phyloP scores from a whole-genome alignment of 2,797 vertebrate species.

The Sphenodon punctatus region DNA sequence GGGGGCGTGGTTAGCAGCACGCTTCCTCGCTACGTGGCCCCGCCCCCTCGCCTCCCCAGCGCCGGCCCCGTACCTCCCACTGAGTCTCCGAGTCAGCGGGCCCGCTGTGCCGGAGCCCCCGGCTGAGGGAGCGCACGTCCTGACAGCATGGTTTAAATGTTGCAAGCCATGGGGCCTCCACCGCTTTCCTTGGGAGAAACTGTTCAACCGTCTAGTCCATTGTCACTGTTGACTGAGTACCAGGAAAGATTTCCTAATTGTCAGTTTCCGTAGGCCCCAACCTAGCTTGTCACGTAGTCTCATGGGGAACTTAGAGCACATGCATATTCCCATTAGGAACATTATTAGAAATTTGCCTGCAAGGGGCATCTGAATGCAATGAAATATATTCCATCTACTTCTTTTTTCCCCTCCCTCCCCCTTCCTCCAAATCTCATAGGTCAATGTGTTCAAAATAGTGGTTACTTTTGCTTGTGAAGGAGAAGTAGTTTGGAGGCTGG shows the following conservation, averaged over 20 bases:
- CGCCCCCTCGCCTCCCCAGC: no score
- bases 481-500: not conserved
- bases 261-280: not conserved
- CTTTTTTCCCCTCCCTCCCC: not conserved
- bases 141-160: no score
- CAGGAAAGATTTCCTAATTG: not conserved
- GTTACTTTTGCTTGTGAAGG: constrained; percentile 18
- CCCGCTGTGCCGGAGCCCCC: no score
- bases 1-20: no score
- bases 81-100: no score
- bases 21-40: no score
- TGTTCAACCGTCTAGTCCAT: not conserved
- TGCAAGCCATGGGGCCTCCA: no score
- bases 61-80: no score
- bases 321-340: not conserved
- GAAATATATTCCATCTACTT: not conserved
- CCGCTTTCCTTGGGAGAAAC: not conserved
- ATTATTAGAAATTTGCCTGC: not conserved
- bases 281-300: not conserved
- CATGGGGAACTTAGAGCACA: not conserved
- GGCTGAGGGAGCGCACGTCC: no score
- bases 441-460: not conserved
- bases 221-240: not conserved
- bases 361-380: not conserved
- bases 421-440: constrained; percentile 3